These are phyloP conservation scores for Esox niger DNA, from an alignment of 2,113 vertebrate genomes.

Conservation along the genomic window DNA sequence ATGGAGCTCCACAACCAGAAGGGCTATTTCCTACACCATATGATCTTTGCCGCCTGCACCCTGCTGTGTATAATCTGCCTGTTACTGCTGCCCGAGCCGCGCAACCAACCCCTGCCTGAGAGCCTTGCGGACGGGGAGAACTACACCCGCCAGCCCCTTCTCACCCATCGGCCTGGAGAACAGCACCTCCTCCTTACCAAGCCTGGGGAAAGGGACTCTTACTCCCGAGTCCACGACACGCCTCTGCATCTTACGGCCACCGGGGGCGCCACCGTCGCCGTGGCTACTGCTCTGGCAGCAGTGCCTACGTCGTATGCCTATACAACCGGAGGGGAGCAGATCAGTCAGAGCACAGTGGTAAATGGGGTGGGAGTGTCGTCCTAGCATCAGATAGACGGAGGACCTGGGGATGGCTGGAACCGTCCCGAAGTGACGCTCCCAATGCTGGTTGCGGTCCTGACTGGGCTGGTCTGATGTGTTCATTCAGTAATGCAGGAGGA, in stretches of 20 bases:
- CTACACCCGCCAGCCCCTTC: constrained; percentile 87
- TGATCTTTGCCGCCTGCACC: constrained; percentile 97
- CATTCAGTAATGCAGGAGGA: too few species aligned
- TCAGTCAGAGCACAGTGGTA: constrained; percentile 78
- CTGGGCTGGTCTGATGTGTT: too few species aligned
- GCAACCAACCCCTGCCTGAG: constrained; percentile 88
- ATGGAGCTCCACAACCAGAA: constrained; percentile 99
- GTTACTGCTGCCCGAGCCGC: constrained; percentile 91
- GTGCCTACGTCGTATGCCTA: constrained; percentile 58
- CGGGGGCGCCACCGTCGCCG: constrained; percentile 62
- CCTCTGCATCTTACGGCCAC: constrained; percentile 66
- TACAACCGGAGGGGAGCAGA: constrained; percentile 67
- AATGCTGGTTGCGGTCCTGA: too few species aligned
- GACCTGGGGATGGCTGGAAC: too few species aligned
- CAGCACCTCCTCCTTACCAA: constrained; percentile 92
- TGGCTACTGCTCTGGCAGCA: constrained; percentile 72
- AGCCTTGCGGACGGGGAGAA: constrained; percentile 88
- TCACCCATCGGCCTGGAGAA: constrained; percentile 77
- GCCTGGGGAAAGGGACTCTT: constrained; percentile 82
- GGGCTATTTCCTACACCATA: constrained; percentile 96
- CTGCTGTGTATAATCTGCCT: constrained; percentile 99
- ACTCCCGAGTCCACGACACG: constrained; percentile 88
- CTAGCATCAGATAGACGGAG: constrained; percentile 14
- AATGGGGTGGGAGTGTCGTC: constrained; percentile 81
- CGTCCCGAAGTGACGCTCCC: too few species aligned